These are phyloP conservation scores for Coccyzus lansbergi DNA, from an alignment of 2,797 vertebrate genomes.

Conservation along the genomic window DNA sequence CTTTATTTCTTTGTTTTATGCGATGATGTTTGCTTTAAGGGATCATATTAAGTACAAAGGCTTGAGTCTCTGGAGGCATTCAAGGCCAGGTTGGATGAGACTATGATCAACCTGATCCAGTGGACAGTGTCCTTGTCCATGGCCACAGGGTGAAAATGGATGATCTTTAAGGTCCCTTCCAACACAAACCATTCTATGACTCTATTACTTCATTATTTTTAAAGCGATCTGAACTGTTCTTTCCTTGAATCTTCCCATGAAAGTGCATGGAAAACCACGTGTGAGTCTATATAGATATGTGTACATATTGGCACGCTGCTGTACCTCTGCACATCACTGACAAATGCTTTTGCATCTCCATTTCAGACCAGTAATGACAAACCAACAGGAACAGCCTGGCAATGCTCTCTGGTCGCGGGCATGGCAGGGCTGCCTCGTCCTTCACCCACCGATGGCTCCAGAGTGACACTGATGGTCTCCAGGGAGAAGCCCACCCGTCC, in stretches of 20 bases:
- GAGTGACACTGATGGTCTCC: conserved; percentile 10
- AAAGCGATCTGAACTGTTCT: accelerated
- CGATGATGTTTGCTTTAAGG: accelerated
- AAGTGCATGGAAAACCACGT: accelerated
- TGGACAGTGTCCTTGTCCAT: too few species aligned
- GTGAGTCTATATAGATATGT: accelerated
- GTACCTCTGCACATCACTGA: accelerated
- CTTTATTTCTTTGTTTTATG: not conserved
- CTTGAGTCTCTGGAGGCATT: not conserved
- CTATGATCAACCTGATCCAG: too few species aligned
- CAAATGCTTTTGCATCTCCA: accelerated
- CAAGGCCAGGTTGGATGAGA: too few species aligned
- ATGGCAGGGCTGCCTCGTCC: not conserved
- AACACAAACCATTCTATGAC: too few species aligned
- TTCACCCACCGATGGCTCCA: not conserved
- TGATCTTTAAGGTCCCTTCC: too few species aligned
- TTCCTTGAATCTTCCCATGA: not conserved
- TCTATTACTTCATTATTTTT: too few species aligned
- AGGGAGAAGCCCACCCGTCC: not conserved
- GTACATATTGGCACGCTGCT: accelerated
- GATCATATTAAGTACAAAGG: accelerated
- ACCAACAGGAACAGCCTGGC: not conserved
- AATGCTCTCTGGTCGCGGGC: not conserved
- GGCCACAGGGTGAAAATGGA: too few species aligned
- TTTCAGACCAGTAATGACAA: too few species aligned